Evolutionary conservation across 2,113 vertebrate genomes (phyloP).

Genomic region (Ibidorhyncha struthersii): DNA sequence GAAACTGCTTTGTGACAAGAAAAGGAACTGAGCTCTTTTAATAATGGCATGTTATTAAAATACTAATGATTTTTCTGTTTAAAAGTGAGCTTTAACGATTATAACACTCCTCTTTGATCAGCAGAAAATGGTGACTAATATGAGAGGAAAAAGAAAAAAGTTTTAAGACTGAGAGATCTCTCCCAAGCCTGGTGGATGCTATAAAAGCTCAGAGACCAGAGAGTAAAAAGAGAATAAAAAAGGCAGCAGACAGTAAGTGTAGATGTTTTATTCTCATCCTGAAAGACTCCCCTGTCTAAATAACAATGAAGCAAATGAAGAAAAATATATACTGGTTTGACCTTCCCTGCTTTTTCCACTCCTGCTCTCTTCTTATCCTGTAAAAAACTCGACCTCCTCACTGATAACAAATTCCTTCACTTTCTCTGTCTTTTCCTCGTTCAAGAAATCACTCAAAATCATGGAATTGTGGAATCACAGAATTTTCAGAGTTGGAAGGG

Average conservation of each 20-base stretch:
- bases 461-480: too few relatives aligned
- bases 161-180: background rate
- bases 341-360: background rate
- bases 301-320: background rate
- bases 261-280: background rate
- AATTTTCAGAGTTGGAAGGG: too few relatives aligned
- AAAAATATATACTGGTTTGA: background rate
- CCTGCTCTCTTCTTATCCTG: background rate
- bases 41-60: constrained; percentile 44
- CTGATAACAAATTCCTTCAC: background rate
- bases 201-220: background rate
- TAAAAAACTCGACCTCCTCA: background rate
- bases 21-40: constrained; percentile 16
- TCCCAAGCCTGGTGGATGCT: background rate
- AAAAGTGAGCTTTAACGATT: constrained; percentile 24
- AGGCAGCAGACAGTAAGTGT: background rate
- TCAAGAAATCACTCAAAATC: background rate
- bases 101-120: constrained; percentile 42
- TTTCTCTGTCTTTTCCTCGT: background rate
- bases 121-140: constrained; percentile 15
- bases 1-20: constrained; percentile 10
- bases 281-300: background rate
- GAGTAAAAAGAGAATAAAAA: background rate
- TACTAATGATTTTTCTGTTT: constrained; percentile 50
- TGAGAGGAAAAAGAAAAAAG: background rate